Base-by-base conservation (phyloP, 2,113 vertebrate species). In the Caloenas nicobarica region DNA sequence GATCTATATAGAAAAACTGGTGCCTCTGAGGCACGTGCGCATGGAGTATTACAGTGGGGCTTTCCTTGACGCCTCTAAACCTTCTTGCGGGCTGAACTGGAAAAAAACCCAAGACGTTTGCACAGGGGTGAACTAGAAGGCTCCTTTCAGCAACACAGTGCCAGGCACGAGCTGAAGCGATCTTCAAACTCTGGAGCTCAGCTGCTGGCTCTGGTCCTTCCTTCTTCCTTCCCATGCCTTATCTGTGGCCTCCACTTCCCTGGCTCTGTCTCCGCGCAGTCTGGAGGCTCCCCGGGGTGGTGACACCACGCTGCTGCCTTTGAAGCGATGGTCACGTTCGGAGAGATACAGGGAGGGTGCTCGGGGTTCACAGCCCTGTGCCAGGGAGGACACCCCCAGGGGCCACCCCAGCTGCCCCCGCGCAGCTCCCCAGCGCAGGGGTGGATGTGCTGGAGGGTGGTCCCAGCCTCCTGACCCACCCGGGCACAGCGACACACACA, bases 321-420 rank as follows among this genome's bases (percentile, higher is more conserved):
- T 61, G 94, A 71, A 69, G 54, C 0, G 0, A 10, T 0, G 13
- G 26, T 23, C 65, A 5, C 0, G 2, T 38, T 44, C 3, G 0
- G 78, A 66, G 46, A 46, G 23, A 26, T 0, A 4, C 21, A 11
- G 36, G 38, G 71, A 85, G n/a, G 15, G n/a, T 61, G 81, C 46
- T 86, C 1, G 1, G 44, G n/a, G 16, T 83, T 82, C 58, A 8
- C 65, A 58, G 8, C 36, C 13, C n/a, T 4, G 16, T 13, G 31
- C 46, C 26, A 31, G 21, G 23, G 36, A 89, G 28, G 31, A 83
- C 44, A 53, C 21, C 34, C 46, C 25, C 40, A n/a, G 19, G 78
- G 58, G 56, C 73, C 70, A 18, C 56, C 79, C 2, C 10, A 31
- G 57, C 33, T 53, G 51, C 62, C 34, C 56, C 56, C 31, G 40